Base-by-base conservation (phyloP, 2,113 vertebrate genomes). In the Formicarius rufipectus region DNA sequence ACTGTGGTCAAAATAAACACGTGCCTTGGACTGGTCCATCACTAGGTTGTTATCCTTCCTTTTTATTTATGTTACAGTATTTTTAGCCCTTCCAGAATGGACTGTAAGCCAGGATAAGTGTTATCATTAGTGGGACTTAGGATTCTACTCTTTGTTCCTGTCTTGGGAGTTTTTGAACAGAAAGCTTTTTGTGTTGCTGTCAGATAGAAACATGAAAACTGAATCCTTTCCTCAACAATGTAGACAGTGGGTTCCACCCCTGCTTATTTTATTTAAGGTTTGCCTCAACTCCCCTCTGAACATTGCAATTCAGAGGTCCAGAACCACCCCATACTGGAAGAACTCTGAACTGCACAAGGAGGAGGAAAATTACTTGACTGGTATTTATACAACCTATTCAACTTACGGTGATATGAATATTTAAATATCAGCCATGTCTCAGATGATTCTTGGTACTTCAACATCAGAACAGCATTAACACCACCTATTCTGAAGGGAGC, bases 11-110 rank as follows among this genome's bases (percentile, higher is more conserved):
- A 68, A 95, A 96, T 77, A 95, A 93, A 84, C 56, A 86, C 88
- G 89, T 97, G 77, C 93, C 89, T 96, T 96, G 87, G 82, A 77
- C 53, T 94, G 37, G 84, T 94, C 69, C 66, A 64, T 89, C 56
- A 59, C 55, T 71, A 90, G 80, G 58, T 55, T 94, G 81, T 52
- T 86, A 90, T 40, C 68, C 27, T 85, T 93, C 49, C 37, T 87
- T 89, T 94, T 90, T 47, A 42, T 72, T 90, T 88, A 59, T 31
- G 15, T 49, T 88, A 63, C 7, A n/a, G 60, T 92, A 75, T 67
- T 86, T 79, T 84, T 92, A 86, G 42, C 47, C 47, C 24, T 95
- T 77, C 59, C 67, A 71, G 30, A 93, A 67, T 5, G 11, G 77
- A 71, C n/a, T 81, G 20, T 15, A 90, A 93, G 60, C 33, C 35